These are phyloP conservation scores for Bothrops jararaca DNA, from an alignment of 2,113 vertebrate species.

Conservation along the genomic window DNA sequence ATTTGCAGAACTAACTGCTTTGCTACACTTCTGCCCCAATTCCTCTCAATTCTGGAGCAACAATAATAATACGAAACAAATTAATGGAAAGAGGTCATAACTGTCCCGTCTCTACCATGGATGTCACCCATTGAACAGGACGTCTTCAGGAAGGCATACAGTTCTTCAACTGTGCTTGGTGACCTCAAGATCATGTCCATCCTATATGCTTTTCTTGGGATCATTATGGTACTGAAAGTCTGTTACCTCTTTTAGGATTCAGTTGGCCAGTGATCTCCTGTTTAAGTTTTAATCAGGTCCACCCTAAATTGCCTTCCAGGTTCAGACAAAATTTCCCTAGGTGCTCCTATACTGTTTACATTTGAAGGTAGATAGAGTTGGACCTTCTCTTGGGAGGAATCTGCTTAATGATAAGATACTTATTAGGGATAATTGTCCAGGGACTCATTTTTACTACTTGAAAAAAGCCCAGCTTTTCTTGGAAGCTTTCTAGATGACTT, in stretches of 20 bases:
- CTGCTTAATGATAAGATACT: neutral
- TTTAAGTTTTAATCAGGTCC: neutral
- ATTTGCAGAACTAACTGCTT: slow-evolving; percentile 66
- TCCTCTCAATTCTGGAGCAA: slow-evolving; percentile 38
- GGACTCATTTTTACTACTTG: neutral
- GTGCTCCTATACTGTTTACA: neutral
- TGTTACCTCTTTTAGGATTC: neutral
- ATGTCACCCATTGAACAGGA: neutral
- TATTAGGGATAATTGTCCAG: neutral
- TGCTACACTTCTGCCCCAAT: slow-evolving; percentile 47
- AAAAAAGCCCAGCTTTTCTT: neutral
- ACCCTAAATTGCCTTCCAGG: neutral
- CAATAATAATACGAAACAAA: slow-evolving; percentile 16
- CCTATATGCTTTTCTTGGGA: neutral
- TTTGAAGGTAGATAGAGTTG: neutral
- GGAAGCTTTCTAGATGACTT: neutral
- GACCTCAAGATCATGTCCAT: neutral
- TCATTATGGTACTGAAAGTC: neutral
- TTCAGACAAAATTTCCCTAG: neutral
- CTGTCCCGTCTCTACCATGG: neutral
- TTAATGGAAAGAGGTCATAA: neutral
- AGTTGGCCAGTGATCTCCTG: neutral
- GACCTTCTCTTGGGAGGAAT: neutral
- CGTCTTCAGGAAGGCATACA: neutral
- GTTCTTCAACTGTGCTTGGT: neutral